Percentiles rank a stretch among this genome's conserved stretches.
These are phyloP conservation scores for Polydrusus cervinus DNA, from an alignment of 2,888 invertebrate species.

Conservation along the genomic window DNA sequence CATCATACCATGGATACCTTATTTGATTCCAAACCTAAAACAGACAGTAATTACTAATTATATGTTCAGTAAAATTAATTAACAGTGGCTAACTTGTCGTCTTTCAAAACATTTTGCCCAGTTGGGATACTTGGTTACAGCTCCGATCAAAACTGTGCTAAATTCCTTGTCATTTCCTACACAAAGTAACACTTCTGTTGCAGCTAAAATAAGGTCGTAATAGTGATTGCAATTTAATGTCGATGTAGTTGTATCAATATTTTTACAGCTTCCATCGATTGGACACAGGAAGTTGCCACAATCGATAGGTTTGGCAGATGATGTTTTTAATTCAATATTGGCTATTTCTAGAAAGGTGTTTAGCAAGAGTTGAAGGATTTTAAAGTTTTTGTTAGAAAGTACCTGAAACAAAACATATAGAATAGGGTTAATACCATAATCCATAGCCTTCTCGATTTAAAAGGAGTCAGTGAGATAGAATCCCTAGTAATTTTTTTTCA, in stretches of 20 bases:
- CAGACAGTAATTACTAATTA: slow-evolving; percentile 10
- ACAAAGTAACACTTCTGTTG: slow-evolving; percentile 78
- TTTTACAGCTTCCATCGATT: slow-evolving; percentile 74
- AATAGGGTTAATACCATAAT: too few species aligned
- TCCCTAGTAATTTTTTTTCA: too few species aligned
- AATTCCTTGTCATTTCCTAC: slow-evolving; percentile 79
- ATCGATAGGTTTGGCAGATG: slow-evolving; percentile 56
- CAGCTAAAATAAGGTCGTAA: slow-evolving; percentile 77
- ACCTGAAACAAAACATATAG: slow-evolving; percentile 73
- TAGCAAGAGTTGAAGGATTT: slow-evolving; percentile 76
- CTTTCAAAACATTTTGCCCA: slow-evolving; percentile 86
- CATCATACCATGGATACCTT: slow-evolving; percentile 85
- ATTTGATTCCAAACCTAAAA: slow-evolving; percentile 87
- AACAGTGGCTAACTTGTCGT: slow-evolving; percentile 75
- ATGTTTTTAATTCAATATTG: slow-evolving; percentile 36
- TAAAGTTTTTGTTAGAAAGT: slow-evolving; percentile 81
- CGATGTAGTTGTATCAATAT: slow-evolving; percentile 59
- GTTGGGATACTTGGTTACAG: slow-evolving; percentile 74
- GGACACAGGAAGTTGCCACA: slow-evolving; percentile 84
- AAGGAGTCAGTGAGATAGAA: too few species aligned
- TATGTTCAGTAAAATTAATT: background rate
- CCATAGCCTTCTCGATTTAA: too few species aligned
- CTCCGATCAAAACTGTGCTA: slow-evolving; percentile 77
- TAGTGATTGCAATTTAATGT: slow-evolving; percentile 63
- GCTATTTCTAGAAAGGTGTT: slow-evolving; percentile 73